Evolutionary conservation across 2,113 vertebrate species (phyloP).

Genomic region (Motacilla alba): DNA sequence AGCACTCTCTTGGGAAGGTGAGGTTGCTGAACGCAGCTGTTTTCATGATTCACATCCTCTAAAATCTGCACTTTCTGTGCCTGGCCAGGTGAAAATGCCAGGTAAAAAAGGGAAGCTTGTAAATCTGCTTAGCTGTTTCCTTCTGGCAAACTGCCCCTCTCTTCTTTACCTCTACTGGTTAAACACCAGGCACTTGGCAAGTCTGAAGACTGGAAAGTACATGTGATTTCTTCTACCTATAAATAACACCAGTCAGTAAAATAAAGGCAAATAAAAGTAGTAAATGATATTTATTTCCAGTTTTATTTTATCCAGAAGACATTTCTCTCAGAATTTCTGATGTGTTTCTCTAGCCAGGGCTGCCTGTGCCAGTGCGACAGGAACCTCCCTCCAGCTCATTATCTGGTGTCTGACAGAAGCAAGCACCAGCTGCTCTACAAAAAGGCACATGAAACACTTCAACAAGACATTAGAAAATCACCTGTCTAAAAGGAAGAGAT

Average conservation of each 20-base stretch:
- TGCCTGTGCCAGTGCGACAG: background rate
- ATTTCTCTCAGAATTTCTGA: conserved; percentile 1
- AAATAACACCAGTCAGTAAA: conserved; percentile 6
- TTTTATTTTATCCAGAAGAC: conserved; percentile 4
- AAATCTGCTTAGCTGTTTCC: conserved; percentile 23
- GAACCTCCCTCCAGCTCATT: conserved; percentile 16
- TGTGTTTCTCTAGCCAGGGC: background rate
- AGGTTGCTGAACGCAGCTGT: conserved; percentile 10
- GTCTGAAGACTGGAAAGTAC: background rate
- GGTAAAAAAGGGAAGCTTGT: background rate
- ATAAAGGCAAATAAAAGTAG: conserved; percentile 28
- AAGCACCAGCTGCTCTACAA: conserved; percentile 14
- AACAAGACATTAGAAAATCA: conserved; percentile 10
- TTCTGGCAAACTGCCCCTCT: background rate
- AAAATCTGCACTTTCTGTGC: background rate
- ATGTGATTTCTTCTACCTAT: background rate
- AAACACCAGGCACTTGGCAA: background rate
- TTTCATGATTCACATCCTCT: conserved; percentile 52
- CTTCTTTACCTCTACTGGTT: background rate
- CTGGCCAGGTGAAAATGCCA: conserved; percentile 23
- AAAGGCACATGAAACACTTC: conserved; percentile 33
- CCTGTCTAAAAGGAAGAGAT: conserved; percentile 13
- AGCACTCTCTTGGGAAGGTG: conserved; percentile 29
- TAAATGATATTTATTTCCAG: conserved; percentile 16
- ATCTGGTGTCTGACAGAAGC: conserved; percentile 26